Base-by-base conservation (phyloP, 2,113 vertebrate species). In the Pollimyrus isidori region DNA sequence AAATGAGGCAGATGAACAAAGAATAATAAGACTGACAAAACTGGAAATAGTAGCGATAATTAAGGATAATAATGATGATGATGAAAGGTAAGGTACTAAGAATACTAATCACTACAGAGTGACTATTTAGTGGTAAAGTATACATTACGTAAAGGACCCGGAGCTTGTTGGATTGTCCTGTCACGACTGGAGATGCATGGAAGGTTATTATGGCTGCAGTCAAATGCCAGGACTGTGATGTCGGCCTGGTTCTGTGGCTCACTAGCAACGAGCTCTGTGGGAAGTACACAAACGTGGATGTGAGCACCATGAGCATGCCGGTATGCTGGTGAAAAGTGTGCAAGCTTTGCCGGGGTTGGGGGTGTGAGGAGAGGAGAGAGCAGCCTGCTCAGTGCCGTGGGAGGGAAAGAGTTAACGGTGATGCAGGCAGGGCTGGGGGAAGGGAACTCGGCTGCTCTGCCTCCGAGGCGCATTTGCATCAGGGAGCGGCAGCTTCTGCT, bases 401-500 rank as follows among this genome's bases (percentile, higher is more conserved):
- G 21, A 76, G 45, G 86, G 90, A 92, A 92, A 87, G 91, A 91
- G 93, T 93, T 93, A 93, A 93, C 87, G 52, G 88, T 88, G 89
- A 88, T 58, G 89, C 89, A 89, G 91, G 91, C 89, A 86, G 91
- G 92, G 50, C 52, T 76, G n/a, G 87, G 46, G 84, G 17, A 45
- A 49, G 49, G 90, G 90, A 80, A 65, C n/a, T 65, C 15, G 82
- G 86, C 56, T 89, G 39, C 88, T 90, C 89, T 80, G 88, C 53
- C 89, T 92, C 89, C 85, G 87, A 86, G 89, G 76, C 52, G 88
- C 91, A 90, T 91, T 90, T 89, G 91, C 90, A 92, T 92, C 88
- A 84, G 88, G 90, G 90, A 91, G 88, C 91, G 69, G 87, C 90
- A 21, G 86, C 35, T 87, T 87, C 91, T 92, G 91, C 69, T 89